phyloP scores from a whole-genome alignment of 2,797 vertebrate species.

The Netta rufina region DNA sequence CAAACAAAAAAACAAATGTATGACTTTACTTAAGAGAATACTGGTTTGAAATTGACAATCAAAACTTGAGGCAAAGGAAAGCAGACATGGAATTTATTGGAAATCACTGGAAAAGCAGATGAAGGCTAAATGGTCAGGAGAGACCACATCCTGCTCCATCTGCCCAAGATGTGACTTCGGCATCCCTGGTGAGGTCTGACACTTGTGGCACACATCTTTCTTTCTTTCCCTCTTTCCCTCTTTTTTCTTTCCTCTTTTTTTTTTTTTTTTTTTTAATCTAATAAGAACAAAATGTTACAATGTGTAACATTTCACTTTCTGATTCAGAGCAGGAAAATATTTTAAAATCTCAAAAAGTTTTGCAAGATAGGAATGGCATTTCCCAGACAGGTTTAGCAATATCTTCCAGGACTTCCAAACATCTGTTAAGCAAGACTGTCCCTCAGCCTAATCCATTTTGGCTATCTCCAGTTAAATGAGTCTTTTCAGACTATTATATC shows the following conservation, averaged over 20 bases:
- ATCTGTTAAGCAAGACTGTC: neutral
- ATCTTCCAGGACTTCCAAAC: conserved; percentile 15
- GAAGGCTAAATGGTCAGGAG: neutral
- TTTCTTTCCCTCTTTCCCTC: neutral
- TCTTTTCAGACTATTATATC: conserved; percentile 18
- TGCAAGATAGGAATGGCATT: conserved; percentile 40
- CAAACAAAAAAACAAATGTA: neutral
- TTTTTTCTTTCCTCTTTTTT: neutral
- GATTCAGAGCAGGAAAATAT: neutral
- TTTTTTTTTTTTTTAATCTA: neutral
- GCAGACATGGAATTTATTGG: neutral
- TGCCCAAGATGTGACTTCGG: neutral
- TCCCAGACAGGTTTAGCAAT: conserved; percentile 42
- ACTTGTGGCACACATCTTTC: neutral
- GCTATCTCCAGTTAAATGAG: conserved; percentile 11
- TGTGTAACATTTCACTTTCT: neutral
- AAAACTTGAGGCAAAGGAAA: neutral
- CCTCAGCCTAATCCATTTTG: conserved; percentile 24
- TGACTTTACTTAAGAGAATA: neutral
- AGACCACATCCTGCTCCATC: neutral
- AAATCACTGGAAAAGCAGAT: neutral
- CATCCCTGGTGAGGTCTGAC: neutral
- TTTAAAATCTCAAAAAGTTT: neutral
- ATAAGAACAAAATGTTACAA: neutral
- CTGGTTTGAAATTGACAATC: neutral